Percentiles rank a stretch among this genome's conserved stretches.
These are phyloP conservation scores for Aurelia sp. DNA, from an alignment of 30 jellyfish, hydroid and myxozoan species.

Conservation along the genomic window DNA sequence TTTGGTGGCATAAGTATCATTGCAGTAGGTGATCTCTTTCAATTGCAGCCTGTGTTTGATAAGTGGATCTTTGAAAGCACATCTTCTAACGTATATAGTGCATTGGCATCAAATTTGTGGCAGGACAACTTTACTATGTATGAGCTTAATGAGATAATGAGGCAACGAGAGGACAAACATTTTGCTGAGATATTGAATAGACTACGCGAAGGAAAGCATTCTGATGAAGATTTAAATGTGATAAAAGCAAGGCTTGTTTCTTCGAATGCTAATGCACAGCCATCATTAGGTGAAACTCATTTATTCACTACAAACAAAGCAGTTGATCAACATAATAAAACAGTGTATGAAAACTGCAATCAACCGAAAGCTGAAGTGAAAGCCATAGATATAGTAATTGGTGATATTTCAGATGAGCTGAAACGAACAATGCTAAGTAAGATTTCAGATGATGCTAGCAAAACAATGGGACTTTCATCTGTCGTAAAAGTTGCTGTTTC, in stretches of 20 bases:
- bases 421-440: background rate
- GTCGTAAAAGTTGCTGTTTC: background rate
- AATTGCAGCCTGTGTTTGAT: slow-evolving; percentile 19
- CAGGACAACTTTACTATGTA: background rate
- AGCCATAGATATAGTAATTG: slow-evolving; percentile 4
- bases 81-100: background rate
- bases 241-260: background rate
- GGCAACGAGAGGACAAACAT: background rate
- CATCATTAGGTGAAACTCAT: background rate
- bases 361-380: background rate
- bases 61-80: slow-evolving; percentile 26
- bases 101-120: slow-evolving; percentile 15
- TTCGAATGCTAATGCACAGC: background rate
- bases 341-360: background rate
- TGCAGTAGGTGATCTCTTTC: slow-evolving; percentile 6
- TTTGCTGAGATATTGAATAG: slow-evolving; percentile 13
- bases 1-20: slow-evolving; percentile 32
- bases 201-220: slow-evolving; percentile 13
- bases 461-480: slow-evolving; percentile 8
- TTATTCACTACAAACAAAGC: slow-evolving; percentile 21
- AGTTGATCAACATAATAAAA: background rate
- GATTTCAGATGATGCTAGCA: slow-evolving; percentile 8
- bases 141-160: too few relatives aligned
- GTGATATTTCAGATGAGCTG: background rate
- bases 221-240: background rate